Base-by-base conservation (phyloP, 2,888 invertebrate species). In the Pristionchus mayeri region DNA sequence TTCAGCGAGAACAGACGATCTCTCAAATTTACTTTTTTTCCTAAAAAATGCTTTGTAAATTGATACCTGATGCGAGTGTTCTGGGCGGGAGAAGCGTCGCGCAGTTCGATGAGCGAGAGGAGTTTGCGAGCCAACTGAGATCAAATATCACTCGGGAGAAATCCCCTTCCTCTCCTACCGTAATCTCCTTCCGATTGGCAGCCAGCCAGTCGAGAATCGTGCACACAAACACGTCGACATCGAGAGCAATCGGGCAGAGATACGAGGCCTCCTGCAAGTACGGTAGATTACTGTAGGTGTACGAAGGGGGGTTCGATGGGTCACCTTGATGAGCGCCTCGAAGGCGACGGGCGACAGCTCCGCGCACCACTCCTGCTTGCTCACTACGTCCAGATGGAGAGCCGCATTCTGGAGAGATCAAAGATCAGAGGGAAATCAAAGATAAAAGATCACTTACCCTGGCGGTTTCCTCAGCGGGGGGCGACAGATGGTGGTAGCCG, bases 161-260 rank as follows among this genome's bases (percentile, higher is more conserved):
- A 34, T 63, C 44, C 44, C 7, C 44, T 44, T 44, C 44, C 44
- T 44, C 44, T 44, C 44, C 11, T 13, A 71, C 71, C 71, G 71
- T 71, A 71, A 71, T 71, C 71, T 71, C 71, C 24, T 24, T 24
- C 11, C n/a, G 40, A 71, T 71, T 71, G 37, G 71, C 71, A 13
- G 44, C 37, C 40, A 71, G 71, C 71, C 71, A 71, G 44, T 71
- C 71, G 71, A 71, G 71, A n/a, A 71, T 44, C 71, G 71, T 71
- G 71, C 71, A 71, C 40, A 44, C 71, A 30, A 40, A 71, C 37
- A 71, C 40, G 40, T 71, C 71, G 7, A 71, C 71, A 40, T 71
- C 71, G 40, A 71, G 71, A n/a, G 71, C 71, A 24, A 71, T 71
- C 44, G 71, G 71, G 16, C 71, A 71, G 37, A 71, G 71, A 30